phyloP scores from a whole-genome alignment of 2,797 vertebrate species.

The Cryptoprocta ferox region DNA sequence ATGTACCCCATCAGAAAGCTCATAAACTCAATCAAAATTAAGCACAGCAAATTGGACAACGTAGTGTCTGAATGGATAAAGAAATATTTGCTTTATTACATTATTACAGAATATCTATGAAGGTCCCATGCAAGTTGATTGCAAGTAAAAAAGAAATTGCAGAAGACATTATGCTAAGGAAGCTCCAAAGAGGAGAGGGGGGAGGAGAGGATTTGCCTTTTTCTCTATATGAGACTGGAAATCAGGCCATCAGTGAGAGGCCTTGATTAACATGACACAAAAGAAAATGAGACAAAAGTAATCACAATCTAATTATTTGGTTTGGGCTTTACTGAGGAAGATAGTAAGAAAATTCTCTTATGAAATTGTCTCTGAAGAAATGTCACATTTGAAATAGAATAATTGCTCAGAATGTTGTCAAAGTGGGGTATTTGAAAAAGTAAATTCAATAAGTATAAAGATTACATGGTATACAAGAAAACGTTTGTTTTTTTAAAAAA shows the following conservation, averaged over 20 bases:
- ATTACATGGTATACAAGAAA: background rate
- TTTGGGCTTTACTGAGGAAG: background rate
- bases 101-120: background rate
- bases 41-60: background rate
- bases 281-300: constrained; percentile 19
- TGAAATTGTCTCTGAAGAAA: background rate
- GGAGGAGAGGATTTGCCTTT: background rate
- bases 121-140: background rate
- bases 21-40: background rate
- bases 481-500: too few relatives aligned
- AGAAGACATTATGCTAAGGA: background rate
- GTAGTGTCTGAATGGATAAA: background rate
- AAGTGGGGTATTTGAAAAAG: background rate
- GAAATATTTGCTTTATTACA: background rate
- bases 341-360: background rate
- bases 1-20: background rate
- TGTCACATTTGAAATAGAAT: constrained; percentile 9
- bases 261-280: background rate
- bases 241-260: background rate
- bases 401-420: background rate
- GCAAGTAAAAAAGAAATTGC: background rate
- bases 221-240: background rate
- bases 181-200: background rate
- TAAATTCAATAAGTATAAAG: constrained; percentile 32
- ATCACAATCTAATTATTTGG: background rate